Conservation (phyloP, 2,113 vertebrate species). For the Sardina pilchardus region DNA sequence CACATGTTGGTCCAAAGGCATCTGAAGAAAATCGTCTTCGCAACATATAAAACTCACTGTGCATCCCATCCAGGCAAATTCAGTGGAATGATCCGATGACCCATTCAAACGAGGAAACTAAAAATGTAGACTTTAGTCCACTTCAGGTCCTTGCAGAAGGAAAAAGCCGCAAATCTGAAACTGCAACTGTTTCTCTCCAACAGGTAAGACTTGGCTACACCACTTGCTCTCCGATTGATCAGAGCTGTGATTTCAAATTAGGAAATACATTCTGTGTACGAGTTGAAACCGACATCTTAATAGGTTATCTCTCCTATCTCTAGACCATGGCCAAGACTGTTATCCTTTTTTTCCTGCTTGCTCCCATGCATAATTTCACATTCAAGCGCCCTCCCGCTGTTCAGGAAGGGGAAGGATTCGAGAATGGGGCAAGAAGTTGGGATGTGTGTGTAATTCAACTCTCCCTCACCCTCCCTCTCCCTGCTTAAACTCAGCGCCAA, state of each 20-base stretch:
- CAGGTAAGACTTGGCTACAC: slow-evolving; percentile 26
- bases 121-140: neutral
- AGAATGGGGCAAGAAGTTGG: slow-evolving; percentile 36
- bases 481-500: slow-evolving; percentile 24
- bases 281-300: slow-evolving; percentile 1
- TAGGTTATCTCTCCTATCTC: slow-evolving; percentile 27
- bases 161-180: neutral
- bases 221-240: neutral
- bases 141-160: slow-evolving; percentile 1
- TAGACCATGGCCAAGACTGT: slow-evolving; percentile 19
- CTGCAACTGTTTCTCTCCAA: neutral
- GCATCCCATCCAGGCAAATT: slow-evolving; percentile 80
- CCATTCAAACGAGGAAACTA: slow-evolving; percentile 60
- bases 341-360: slow-evolving; percentile 29
- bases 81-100: slow-evolving; percentile 47
- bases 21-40: slow-evolving; percentile 78
- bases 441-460: slow-evolving; percentile 38
- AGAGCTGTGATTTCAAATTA: neutral
- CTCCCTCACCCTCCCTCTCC: slow-evolving; percentile 18
- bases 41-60: slow-evolving; percentile 82
- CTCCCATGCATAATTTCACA: slow-evolving; percentile 37
- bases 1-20: slow-evolving; percentile 71
- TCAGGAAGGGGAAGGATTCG: slow-evolving; percentile 50
- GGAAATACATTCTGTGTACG: neutral
- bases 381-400: slow-evolving; percentile 32